These are phyloP conservation scores for Eupeodes latifasciatus DNA, from an alignment of 2,888 invertebrate genomes.

Conservation along the genomic window DNA sequence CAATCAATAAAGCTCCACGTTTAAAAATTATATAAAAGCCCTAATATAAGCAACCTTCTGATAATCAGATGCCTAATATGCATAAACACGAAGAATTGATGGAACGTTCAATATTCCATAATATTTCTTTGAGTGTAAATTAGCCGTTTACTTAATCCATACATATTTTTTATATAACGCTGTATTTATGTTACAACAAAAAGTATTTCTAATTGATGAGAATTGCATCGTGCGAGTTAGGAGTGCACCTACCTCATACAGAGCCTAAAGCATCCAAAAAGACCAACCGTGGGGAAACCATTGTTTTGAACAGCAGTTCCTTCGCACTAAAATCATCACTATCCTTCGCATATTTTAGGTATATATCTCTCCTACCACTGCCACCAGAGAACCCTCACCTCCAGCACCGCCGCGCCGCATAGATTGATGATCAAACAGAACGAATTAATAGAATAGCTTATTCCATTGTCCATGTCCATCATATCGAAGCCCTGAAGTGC, in stretches of 20 bases:
- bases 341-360: conserved; percentile 27
- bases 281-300: neutral
- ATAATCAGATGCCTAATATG: too few species aligned
- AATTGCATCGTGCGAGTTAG: conserved; percentile 3
- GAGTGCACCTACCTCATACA: neutral
- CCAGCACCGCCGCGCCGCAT: neutral
- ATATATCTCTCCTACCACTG: conserved; percentile 15
- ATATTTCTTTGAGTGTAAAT: neutral
- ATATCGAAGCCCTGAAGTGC: neutral
- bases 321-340: conserved; percentile 37
- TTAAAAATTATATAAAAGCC: too few species aligned
- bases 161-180: neutral
- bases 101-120: neutral
- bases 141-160: neutral
- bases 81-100: too few species aligned
- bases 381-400: neutral
- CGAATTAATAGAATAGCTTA: conserved; percentile 41
- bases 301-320: neutral
- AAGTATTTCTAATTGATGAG: conserved; percentile 56
- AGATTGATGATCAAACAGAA: conserved; percentile 42
- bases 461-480: conserved; percentile 39
- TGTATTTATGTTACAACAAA: conserved; percentile 30
- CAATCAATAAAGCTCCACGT: too few species aligned
- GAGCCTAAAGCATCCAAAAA: neutral
- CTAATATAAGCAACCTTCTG: too few species aligned